These are phyloP conservation scores for Nibea coibor DNA, from an alignment of 2,113 vertebrate species.

Conservation along the genomic window DNA sequence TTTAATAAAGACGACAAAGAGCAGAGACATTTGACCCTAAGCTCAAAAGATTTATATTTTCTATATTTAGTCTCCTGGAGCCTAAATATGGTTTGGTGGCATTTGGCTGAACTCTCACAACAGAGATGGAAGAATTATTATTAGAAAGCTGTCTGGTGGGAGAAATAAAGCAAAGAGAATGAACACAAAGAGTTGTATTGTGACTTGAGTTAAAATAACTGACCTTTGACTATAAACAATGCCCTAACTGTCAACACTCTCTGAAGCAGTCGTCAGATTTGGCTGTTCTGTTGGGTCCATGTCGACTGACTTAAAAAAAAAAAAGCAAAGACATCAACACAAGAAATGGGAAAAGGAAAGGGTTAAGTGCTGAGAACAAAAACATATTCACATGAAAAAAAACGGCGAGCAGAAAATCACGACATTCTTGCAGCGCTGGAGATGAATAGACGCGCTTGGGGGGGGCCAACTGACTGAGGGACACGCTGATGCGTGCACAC, in stretches of 20 bases:
- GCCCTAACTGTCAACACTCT: conserved; percentile 46
- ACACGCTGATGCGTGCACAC: not conserved
- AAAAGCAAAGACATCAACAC: conserved; percentile 34
- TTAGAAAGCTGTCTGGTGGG: conserved; percentile 45
- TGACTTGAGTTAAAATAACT: conserved; percentile 65
- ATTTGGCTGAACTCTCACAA: conserved; percentile 20
- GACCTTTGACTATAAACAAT: conserved; percentile 64
- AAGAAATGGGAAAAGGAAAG: conserved; percentile 16
- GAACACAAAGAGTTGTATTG: conserved; percentile 51
- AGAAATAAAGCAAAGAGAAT: conserved; percentile 32
- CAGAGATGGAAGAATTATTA: conserved; percentile 24
- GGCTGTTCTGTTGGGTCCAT: conserved; percentile 3
- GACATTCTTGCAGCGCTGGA: conserved; percentile 31
- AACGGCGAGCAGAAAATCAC: not conserved
- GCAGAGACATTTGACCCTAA: not conserved
- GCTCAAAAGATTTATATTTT: conserved; percentile 15
- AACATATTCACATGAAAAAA: not conserved
- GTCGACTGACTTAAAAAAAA: conserved; percentile 18
- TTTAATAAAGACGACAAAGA: not conserved
- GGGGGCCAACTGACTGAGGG: not conserved
- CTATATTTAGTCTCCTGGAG: not conserved
- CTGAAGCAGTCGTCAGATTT: conserved; percentile 50
- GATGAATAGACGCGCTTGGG: conserved; percentile 39
- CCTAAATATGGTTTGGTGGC: conserved; percentile 12
- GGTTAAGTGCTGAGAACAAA: conserved; percentile 27